phyloP scores from a whole-genome alignment of 2,888 invertebrate genomes.

The Scelioninae gen. 1 region DNA sequence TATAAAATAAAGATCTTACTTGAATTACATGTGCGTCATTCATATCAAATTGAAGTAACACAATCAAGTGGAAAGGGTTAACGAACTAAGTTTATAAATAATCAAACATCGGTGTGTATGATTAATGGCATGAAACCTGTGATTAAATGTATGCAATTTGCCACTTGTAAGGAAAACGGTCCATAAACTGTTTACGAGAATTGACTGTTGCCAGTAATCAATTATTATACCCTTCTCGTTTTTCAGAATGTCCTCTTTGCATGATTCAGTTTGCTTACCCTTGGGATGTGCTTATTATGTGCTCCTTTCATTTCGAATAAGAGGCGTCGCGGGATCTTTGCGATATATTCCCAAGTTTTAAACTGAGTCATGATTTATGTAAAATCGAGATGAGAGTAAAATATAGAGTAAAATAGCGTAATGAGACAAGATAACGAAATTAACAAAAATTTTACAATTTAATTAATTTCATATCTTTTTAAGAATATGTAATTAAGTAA shows the following conservation, averaged over 20 bases:
- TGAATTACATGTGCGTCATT: constrained; percentile 9
- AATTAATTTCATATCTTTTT: no score
- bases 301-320: constrained; percentile 28
- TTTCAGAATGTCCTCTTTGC: constrained; percentile 39
- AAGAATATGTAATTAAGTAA: no score
- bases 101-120: no score
- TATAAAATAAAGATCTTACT: constrained; percentile 14
- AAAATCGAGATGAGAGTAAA: background rate
- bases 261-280: constrained; percentile 49
- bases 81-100: constrained; percentile 48
- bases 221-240: constrained; percentile 52
- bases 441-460: no score
- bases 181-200: constrained; percentile 47
- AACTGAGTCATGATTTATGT: constrained; percentile 16
- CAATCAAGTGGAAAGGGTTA: constrained; percentile 29
- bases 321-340: no score
- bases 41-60: constrained; percentile 28
- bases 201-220: constrained; percentile 52
- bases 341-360: no score
- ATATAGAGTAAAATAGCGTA: no score
- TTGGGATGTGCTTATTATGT: constrained; percentile 49
- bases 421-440: no score
- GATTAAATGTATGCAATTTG: no score
- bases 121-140: no score
- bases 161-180: no score